Percentiles rank a stretch among this genome's conserved stretches.
Conservation (phyloP, 2,888 invertebrate genomes). For the Synanthedon tipuliformis region DNA sequence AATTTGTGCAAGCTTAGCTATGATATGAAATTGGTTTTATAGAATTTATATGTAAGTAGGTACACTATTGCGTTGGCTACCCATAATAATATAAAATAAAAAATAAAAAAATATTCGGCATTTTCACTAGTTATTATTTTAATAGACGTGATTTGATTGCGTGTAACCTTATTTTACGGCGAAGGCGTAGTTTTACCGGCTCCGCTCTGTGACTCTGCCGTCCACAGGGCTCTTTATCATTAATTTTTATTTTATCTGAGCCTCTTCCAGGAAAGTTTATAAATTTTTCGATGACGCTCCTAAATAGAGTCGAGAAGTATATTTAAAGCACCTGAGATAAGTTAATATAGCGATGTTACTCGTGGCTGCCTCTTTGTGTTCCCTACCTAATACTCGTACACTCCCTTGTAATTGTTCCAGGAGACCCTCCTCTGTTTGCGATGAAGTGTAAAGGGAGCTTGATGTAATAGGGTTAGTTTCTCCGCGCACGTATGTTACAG, state of each 20-base stretch:
- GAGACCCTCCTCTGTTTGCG: slow-evolving; percentile 48
- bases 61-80: no score
- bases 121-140: no score
- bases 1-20: no score
- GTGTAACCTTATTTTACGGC: no score
- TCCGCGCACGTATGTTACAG: slow-evolving; percentile 27
- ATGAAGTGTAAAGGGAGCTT: slow-evolving; percentile 51
- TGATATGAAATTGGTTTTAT: no score
- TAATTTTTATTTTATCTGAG: background rate
- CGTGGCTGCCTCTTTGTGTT: slow-evolving; percentile 22
- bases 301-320: slow-evolving; percentile 22
- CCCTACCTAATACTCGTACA: slow-evolving; percentile 37
- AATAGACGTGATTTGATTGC: no score
- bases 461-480: slow-evolving; percentile 16
- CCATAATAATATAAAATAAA: no score
- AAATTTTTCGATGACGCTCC: slow-evolving; percentile 20
- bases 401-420: slow-evolving; percentile 50
- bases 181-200: no score
- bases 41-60: no score
- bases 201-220: no score
- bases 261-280: slow-evolving; percentile 20
- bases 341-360: slow-evolving; percentile 38
- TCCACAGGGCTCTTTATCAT: no score
- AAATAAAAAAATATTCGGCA: no score
- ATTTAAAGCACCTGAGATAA: slow-evolving; percentile 48